Base-by-base conservation (phyloP, 1,140 invertebrate species). In the Harpegnathos saltator region DNA sequence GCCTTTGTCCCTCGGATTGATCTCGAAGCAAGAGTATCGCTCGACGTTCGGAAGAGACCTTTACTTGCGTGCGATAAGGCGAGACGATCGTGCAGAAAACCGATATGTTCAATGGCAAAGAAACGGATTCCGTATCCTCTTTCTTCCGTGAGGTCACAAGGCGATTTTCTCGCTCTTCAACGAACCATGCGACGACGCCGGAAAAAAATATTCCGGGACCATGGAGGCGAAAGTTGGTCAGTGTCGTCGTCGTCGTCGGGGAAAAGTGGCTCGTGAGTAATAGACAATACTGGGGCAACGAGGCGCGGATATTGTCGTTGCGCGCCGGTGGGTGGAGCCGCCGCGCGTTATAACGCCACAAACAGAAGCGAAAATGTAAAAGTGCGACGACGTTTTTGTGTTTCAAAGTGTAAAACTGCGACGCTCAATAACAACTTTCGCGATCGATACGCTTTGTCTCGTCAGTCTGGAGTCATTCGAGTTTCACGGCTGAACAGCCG, bases 21-120 rank as follows among this genome's bases (percentile, higher is more conserved):
- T n/a, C n/a, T n/a, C n/a, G n/a, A n/a, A 58, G 33, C 19, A 58
- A 56, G 33, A 80, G 22, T 77, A 77, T 80, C 52, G 29, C 33
- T 44, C n/a, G 22, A 58, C 22, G 63, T 48, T 78, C 52, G 33
- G 33, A 58, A 59, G 63, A 69, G 22, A 69, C 22, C 24, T 78
- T 68, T 56, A 77, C 65, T 69, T 9, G 33, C 33, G 63, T 19
- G 68, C 65, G 68, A 78, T 68, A 78, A 78, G 63, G 38, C 38
- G 33, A 80, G 71, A 63, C 44, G 58, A 63, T 44, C 38, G 38
- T 44, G 38, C 38, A 9, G 9, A n/a, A n/a, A n/a, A n/a, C 26
- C 52, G 56, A 80, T 58, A 69, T 59, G 75, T 24, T 80, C 75
- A 69, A 68, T 77, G 19, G 22, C 62, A 54, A 29, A 78, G 63